Evolutionary conservation across 1,140 invertebrate genomes (phyloP), one percentile per base, ranked within the genome.

Genomic region (Papilio glaucus): DNA sequence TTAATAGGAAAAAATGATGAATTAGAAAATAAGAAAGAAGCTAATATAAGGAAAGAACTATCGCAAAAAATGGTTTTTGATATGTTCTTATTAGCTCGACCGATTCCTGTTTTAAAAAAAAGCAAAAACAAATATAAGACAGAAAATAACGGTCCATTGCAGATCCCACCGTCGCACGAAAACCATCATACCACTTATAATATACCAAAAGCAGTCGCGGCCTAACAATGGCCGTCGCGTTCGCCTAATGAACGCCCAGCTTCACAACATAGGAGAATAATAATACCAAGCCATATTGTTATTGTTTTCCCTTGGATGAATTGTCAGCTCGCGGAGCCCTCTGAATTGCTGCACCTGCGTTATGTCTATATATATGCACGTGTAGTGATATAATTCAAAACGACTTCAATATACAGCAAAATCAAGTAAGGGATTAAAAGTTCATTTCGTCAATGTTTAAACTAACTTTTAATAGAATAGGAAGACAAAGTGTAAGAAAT

Each of bases 221-320:
- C 0, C 18, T 53, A 53, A 53, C 49, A 53, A 53, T 53, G 18
- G 49, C 18, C 9, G 49, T 53, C 49, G 49, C 49, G 49, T 53
- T 53, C 18, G 49, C 49, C 18, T 53, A 53, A 53, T 53, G 49
- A 53, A 53, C 49, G 21, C 21, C 18, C 21, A 53, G 49, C 49
- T 53, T 53, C 49, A 53, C 49, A 53, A 53, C 49, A 57, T 57
- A 57, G 49, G 9, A 57, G 49, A 21, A 57, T 57, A 57, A 57
- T 57, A 57, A 57, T 57, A 57, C 49, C 49, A 57, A 57, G 49
- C 49, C 49, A 26, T 57, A 57, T 57, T 57, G 49, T 57, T 57
- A 57, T 57, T 57, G 49, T 57, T 57, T 57, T 26, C 49, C 21
- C 49, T 24, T 57, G 49, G 49, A 57, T 57, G 49, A 57, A 57